Evolutionary conservation across 2,888 invertebrate genomes (phyloP).

Genomic region (Meganola albula): DNA sequence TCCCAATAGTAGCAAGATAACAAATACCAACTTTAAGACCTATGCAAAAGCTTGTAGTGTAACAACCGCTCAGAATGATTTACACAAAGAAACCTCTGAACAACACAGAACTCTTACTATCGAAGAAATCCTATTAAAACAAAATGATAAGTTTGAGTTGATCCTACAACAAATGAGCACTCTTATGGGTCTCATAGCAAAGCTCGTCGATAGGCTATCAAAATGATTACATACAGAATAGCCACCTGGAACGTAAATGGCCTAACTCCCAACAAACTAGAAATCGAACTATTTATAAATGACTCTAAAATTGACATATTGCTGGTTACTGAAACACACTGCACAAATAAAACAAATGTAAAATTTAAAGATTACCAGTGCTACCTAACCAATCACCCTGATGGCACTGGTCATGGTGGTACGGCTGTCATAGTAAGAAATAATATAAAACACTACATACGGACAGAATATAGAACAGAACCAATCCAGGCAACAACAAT

Average conservation of each 20-base stretch:
- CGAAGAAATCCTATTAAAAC: slow-evolving; percentile 7
- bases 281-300: slow-evolving; percentile 9
- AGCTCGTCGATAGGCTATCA: slow-evolving; percentile 4
- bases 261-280: slow-evolving; percentile 11
- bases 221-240: slow-evolving; percentile 3
- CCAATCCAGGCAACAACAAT: slow-evolving; percentile 19
- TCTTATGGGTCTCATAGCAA: slow-evolving; percentile 8
- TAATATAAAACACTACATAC: slow-evolving; percentile 12
- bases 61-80: background rate
- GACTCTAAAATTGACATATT: slow-evolving; percentile 13
- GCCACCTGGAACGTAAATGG: slow-evolving; percentile 19
- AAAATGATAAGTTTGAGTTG: slow-evolving; percentile 19
- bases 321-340: slow-evolving; percentile 16
- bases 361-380: slow-evolving; percentile 8
- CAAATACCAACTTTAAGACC: too few relatives aligned
- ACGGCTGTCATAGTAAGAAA: slow-evolving; percentile 12
- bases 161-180: slow-evolving; percentile 11
- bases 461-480: slow-evolving; percentile 5
- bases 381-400: slow-evolving; percentile 12
- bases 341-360: slow-evolving; percentile 3
- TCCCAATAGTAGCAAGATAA: background rate
- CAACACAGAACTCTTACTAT: background rate
- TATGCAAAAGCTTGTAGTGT: too few relatives aligned
- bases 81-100: background rate
- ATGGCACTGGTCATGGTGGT: slow-evolving; percentile 17